Evolutionary conservation across 2,797 vertebrate genomes (phyloP).

Genomic region (Agapornis canus): DNA sequence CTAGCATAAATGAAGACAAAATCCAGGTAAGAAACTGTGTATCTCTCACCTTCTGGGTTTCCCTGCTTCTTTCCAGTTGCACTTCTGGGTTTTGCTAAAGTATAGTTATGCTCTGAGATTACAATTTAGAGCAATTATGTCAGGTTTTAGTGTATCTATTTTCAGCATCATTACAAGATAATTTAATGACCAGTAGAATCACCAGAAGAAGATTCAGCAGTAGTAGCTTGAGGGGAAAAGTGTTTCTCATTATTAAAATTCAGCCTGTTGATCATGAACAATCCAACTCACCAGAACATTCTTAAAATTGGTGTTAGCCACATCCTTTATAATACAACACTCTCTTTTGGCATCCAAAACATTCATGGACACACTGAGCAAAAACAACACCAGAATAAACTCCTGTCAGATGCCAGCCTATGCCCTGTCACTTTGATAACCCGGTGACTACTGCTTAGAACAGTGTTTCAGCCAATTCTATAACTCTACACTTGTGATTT

Average conservation of each 20-base stretch:
- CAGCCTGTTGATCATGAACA: neutral
- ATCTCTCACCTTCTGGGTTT: neutral
- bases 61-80: neutral
- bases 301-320: neutral
- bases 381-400: neutral
- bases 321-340: neutral
- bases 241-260: neutral
- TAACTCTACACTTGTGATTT: neutral
- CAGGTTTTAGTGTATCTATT: neutral
- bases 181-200: neutral
- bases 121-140: neutral
- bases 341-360: neutral
- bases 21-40: neutral
- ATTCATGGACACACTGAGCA: neutral
- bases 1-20: neutral
- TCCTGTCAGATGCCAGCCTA: neutral
- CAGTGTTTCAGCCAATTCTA: neutral
- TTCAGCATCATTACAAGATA: neutral
- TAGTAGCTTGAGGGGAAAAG: neutral
- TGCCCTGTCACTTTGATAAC: neutral
- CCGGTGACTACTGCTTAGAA: neutral
- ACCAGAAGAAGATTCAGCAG: neutral
- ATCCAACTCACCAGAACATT: neutral
- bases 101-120: neutral
- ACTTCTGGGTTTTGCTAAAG: neutral